Base-by-base conservation (phyloP, 2,888 invertebrate species). In the Tyria jacobaeae region DNA sequence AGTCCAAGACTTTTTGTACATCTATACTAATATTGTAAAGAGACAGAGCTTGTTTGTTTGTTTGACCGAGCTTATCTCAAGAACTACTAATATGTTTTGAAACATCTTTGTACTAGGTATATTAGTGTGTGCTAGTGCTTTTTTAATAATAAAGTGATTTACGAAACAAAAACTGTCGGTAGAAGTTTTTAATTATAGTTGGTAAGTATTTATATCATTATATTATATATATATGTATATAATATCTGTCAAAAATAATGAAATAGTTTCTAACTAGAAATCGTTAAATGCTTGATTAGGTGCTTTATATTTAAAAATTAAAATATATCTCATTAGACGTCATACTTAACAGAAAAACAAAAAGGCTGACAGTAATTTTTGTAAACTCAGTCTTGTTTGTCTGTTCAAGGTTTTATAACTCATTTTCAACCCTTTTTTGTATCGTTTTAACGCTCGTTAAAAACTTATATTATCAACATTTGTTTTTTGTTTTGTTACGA, bases 401-500 rank as follows among this genome's bases (percentile, higher is more conserved):
- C 34, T 17, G 4, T 34, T 31, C 12, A 31, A 17, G 4, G 12
- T 34, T 1, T 21, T 4, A 14, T 21, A 21, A 14, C 17, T 21
- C 6, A 21, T 51, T 34, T 34, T 35, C 6, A 21, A 39, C 7
- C 41, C 7, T 25, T 37, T 27, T 39, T 53, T 53, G 37, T 17
- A 35, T 31, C 2, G 31, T 44, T 55, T 34, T 2, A 35, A n/a
- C 10, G 35, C 35, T 35, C 24, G 48, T 56, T 56, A 35, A 14
- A 15, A 17, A 48, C 24, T 48, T 21, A 34, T 54, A 31, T 44
- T 41, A 27, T 10, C 14, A 41, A 24, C 15, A 41, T 35, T 14
- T 34, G 44, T 27, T 51, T 51, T 58, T 57, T 54, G 24, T 51
- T 58, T 57, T 54, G 24, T 57, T 31, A 57, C 5, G 48, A 34